Base-by-base conservation (phyloP, 2,888 invertebrate genomes). In the Erynnis tages region DNA sequence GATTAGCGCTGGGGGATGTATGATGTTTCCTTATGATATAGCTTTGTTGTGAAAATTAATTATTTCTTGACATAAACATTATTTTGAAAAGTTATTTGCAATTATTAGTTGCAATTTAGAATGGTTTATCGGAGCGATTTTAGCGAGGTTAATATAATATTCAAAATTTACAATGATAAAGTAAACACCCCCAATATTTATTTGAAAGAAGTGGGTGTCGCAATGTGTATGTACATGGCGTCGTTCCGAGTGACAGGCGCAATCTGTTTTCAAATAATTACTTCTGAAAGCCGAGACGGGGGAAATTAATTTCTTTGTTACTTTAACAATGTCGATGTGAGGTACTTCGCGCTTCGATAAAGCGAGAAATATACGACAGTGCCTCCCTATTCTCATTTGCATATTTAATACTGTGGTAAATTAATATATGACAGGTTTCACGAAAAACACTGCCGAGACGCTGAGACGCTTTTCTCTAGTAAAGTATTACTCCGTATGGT, bases 191-290 rank as follows among this genome's bases (percentile, higher is more conserved):
- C 3, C 3, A 21, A 21, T 21, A 21, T 21, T 21, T 11, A 45
- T 32, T 54, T 37, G 37, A 8, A 35, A 21, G 8, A 5, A 49
- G 37, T n/a, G 38, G 40, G 53, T 57, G 41, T 46, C 56, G 45
- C 60, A 66, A 61, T 71, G 60, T 71, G 72, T 68, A 70, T 57
- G 67, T 56, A 64, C 70, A 69, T 69, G 46, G 54, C 60, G 66
- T 62, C 66, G 70, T 61, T 59, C 63, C 67, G 64, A 77, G 76
- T 81, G 82, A 81, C 84, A 81, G 76, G 73, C 82, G 75, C 81
- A 80, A 82, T 83, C 82, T 84, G 82, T 82, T 82, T 81, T 82
- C 80, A 75, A 83, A 84, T 83, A 84, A 84, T 84, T 84, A 82
- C 80, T 82, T 75, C 69, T 78, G 80, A 84, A 81, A 82, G 81